These are phyloP conservation scores for Ommatoiulus sabulosus DNA, from an alignment of 2,888 invertebrate species.

Conservation along the genomic window DNA sequence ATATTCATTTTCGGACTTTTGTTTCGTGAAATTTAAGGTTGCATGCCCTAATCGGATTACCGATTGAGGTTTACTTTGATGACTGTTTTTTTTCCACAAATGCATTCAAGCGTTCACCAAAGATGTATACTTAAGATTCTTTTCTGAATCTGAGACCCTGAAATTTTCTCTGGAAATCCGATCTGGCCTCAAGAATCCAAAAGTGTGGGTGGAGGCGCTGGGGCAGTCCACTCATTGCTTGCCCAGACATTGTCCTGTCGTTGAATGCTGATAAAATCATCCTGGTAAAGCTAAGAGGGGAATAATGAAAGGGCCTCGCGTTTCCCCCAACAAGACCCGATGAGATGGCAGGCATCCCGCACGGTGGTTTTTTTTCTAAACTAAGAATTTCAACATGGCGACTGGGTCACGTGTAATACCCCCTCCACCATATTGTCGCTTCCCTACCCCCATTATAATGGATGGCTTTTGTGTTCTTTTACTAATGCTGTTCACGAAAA, in stretches of 20 bases:
- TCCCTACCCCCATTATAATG: not conserved
- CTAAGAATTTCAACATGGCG: slow-evolving; percentile 2
- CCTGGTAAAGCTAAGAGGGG: slow-evolving; percentile 7
- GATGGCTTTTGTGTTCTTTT: slow-evolving; percentile 20
- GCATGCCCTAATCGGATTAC: not conserved
- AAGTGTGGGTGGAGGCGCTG: slow-evolving; percentile 5
- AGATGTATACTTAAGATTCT: not conserved
- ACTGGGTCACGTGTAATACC: slow-evolving; percentile 8
- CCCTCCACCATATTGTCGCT: slow-evolving; percentile 6
- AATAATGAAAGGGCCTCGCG: slow-evolving; percentile 1
- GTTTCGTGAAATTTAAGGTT: no score
- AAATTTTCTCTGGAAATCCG: not conserved
- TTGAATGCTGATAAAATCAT: slow-evolving; percentile 18
- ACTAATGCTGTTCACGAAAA: not conserved
- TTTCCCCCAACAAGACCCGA: not conserved
- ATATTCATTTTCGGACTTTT: no score
- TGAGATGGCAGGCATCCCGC: not conserved
- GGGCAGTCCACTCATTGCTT: not conserved
- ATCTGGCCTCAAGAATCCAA: not conserved
- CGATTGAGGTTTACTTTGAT: not conserved
- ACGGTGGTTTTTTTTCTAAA: not conserved
- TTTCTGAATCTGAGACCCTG: not conserved
- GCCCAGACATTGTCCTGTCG: not conserved
- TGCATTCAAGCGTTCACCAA: not conserved
- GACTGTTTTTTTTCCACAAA: not conserved